phyloP scores from a whole-genome alignment of 2,888 invertebrate genomes.

The Rhingia campestris region DNA sequence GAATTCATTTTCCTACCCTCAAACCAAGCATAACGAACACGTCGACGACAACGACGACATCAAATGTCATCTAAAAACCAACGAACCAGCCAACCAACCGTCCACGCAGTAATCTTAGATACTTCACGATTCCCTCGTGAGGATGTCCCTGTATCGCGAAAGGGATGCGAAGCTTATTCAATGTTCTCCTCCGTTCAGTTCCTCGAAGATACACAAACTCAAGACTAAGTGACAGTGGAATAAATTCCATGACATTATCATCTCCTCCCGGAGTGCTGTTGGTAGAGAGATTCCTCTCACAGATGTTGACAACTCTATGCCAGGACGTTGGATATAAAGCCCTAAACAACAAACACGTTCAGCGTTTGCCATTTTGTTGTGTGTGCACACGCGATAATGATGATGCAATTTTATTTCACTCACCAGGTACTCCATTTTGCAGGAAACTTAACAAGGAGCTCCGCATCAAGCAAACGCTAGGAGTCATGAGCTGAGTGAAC shows the following conservation, averaged over 20 bases:
- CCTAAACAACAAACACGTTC: constrained; percentile 45
- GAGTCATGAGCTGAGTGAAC: constrained; percentile 26
- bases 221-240: constrained; percentile 57
- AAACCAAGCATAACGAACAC: constrained; percentile 21
- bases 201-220: constrained; percentile 52
- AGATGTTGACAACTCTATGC: background rate
- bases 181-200: constrained; percentile 10
- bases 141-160: background rate
- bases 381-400: constrained; percentile 11
- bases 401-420: constrained; percentile 51
- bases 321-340: constrained; percentile 13
- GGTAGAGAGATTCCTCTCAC: too few relatives aligned
- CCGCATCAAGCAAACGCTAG: background rate
- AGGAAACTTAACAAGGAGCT: constrained; percentile 15
- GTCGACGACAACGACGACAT: constrained; percentile 21
- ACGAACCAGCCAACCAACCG: constrained; percentile 2
- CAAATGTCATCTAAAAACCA: constrained; percentile 14
- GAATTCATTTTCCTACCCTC: constrained; percentile 37
- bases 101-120: constrained; percentile 53
- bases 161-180: constrained; percentile 13
- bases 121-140: constrained; percentile 41
- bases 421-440: constrained; percentile 3
- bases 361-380: constrained; percentile 3
- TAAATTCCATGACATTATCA: constrained; percentile 65
- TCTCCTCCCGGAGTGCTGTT: constrained; percentile 21